Evolutionary conservation across 2,888 invertebrate genomes (phyloP).

Genomic region (Eutolmus rufibarbis): DNA sequence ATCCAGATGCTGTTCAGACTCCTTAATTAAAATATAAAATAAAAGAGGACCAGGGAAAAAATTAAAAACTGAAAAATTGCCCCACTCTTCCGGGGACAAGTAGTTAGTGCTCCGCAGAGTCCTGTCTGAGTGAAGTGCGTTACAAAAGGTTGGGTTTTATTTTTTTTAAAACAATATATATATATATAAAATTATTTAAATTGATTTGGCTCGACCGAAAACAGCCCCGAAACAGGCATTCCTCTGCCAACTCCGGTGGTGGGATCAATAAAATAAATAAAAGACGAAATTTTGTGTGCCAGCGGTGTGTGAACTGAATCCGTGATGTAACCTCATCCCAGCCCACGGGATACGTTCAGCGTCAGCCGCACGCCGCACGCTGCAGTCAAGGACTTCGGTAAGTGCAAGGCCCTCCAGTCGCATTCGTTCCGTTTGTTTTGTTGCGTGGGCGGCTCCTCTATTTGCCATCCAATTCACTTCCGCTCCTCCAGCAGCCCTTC

Average conservation of each 20-base stretch:
- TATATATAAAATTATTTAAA: background rate
- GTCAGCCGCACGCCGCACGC: background rate
- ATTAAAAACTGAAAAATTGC: background rate
- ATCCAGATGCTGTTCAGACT: background rate
- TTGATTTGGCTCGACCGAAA: background rate
- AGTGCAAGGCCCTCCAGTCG: background rate
- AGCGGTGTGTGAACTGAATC: background rate
- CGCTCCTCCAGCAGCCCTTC: background rate
- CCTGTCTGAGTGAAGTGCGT: background rate
- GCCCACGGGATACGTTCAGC: background rate
- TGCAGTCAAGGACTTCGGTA: background rate
- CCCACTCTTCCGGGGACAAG: background rate
- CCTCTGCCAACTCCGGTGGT: background rate
- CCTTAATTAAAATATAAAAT: background rate
- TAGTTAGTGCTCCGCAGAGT: background rate
- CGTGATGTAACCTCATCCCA: background rate
- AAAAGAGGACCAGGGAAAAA: background rate
- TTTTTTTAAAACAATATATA: no score
- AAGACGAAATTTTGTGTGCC: background rate
- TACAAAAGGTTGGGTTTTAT: background rate
- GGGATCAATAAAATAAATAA: background rate
- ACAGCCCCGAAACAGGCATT: background rate
- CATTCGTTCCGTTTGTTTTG: background rate
- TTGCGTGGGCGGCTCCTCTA: background rate
- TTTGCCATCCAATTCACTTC: background rate